phyloP scores from a whole-genome alignment of 2,113 vertebrate genomes.

The Microcebus lehilahytsara region DNA sequence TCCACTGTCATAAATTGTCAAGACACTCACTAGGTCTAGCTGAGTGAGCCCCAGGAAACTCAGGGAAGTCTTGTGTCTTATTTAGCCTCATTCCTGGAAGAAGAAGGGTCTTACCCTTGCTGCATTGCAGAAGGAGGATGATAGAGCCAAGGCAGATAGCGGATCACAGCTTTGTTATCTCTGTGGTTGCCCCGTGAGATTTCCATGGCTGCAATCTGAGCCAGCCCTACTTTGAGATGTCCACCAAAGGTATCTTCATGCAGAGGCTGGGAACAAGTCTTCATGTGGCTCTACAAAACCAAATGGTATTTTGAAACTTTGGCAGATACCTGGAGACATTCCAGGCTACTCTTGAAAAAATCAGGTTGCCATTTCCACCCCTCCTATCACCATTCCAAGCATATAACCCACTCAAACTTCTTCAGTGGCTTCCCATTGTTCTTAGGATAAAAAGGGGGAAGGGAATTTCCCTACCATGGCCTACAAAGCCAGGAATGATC shows the following conservation, averaged over 20 bases:
- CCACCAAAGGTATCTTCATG: conserved; percentile 99
- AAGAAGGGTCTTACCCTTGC: conserved; percentile 90
- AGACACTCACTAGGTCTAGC: background rate
- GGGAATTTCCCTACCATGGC: background rate
- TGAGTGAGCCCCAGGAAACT: background rate
- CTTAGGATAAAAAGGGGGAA: background rate
- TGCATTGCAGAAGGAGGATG: conserved; percentile 99
- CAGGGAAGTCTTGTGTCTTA: background rate
- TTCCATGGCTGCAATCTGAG: conserved; percentile 98
- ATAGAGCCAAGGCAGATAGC: conserved; percentile 98
- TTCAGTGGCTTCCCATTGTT: background rate
- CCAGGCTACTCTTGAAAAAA: background rate
- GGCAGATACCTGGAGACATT: background rate
- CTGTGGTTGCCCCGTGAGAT: conserved; percentile 98
- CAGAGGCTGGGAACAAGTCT: conserved; percentile 97
- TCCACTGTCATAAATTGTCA: background rate
- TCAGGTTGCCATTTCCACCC: background rate
- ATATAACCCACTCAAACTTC: background rate
- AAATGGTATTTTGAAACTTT: conserved; percentile 45
- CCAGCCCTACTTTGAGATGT: conserved; percentile 97
- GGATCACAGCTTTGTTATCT: conserved; percentile 97
- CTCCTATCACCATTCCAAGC: background rate
- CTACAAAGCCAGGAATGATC: background rate
- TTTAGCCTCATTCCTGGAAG: background rate
- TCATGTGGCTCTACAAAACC: conserved; percentile 95